These are phyloP conservation scores for Bombylius major DNA, from an alignment of 2,888 invertebrate species.

Conservation along the genomic window DNA sequence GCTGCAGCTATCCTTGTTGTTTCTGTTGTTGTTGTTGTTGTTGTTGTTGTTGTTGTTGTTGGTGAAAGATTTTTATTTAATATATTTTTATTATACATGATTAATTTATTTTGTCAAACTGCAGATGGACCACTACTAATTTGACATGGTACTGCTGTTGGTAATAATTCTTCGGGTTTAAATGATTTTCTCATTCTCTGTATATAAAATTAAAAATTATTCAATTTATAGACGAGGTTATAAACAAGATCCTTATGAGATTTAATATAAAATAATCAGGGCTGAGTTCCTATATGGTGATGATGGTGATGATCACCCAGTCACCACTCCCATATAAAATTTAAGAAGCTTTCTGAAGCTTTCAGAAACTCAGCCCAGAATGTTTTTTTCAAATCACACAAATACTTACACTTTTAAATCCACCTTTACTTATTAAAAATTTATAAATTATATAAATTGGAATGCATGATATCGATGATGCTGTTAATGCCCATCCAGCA, in stretches of 20 bases:
- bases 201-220: background rate
- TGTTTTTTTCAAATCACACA: background rate
- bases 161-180: conserved; percentile 26
- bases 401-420: conserved; percentile 36
- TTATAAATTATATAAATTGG: conserved; percentile 74
- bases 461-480: conserved; percentile 74
- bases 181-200: conserved; percentile 22
- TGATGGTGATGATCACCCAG: too few relatives aligned
- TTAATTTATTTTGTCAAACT: conserved; percentile 32
- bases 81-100: too few relatives aligned
- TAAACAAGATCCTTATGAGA: too few relatives aligned
- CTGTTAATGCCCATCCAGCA: conserved; percentile 71
- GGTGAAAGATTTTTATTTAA: conserved; percentile 9
- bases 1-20: background rate
- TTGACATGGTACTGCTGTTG: conserved; percentile 33
- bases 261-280: too few relatives aligned
- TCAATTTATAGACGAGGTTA: background rate
- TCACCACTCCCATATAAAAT: too few relatives aligned
- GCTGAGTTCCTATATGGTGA: too few relatives aligned
- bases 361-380: too few relatives aligned
- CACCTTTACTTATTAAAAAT: conserved; percentile 55
- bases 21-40: background rate
- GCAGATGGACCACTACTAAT: conserved; percentile 29
- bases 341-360: too few relatives aligned
- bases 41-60: conserved; percentile 13